phyloP scores from a whole-genome alignment of 2,113 vertebrate genomes.

The Phrynocephalus versicolor region DNA sequence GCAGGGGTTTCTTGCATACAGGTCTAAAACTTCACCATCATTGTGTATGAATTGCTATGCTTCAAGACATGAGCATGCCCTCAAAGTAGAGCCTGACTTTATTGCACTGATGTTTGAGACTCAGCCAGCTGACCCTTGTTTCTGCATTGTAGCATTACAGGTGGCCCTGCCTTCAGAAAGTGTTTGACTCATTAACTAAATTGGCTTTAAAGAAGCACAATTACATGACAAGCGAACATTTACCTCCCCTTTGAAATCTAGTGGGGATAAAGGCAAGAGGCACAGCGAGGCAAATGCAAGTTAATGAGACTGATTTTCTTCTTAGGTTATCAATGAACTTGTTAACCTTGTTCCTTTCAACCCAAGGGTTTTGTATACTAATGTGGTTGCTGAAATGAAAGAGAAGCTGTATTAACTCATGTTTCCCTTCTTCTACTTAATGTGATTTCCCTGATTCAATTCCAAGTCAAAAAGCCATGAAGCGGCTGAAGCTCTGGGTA shows the following conservation, averaged over 20 bases:
- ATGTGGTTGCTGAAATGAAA: background rate
- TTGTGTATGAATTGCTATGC: background rate
- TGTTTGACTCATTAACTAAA: background rate
- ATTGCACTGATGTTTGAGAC: fast-evolving
- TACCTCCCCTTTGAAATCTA: background rate
- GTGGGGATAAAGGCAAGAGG: background rate
- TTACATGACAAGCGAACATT: background rate
- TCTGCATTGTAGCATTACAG: slow-evolving; percentile 12
- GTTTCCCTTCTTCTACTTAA: background rate
- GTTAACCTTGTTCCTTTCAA: slow-evolving; percentile 8
- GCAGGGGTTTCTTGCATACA: background rate
- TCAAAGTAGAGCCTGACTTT: background rate
- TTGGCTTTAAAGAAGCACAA: slow-evolving; percentile 16
- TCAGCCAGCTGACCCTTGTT: background rate
- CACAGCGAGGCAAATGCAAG: background rate
- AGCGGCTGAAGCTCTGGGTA: slow-evolving; percentile 28
- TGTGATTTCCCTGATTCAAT: background rate
- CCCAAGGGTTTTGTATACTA: background rate
- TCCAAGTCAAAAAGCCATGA: background rate
- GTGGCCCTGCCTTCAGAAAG: slow-evolving; percentile 12
- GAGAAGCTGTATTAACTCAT: background rate
- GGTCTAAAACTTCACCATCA: background rate
- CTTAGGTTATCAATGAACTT: background rate
- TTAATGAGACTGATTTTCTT: slow-evolving; percentile 16
- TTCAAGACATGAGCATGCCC: no score